Evolutionary conservation across 2,888 invertebrate species (phyloP).

Genomic region (Glyphotaelius pellucidus): DNA sequence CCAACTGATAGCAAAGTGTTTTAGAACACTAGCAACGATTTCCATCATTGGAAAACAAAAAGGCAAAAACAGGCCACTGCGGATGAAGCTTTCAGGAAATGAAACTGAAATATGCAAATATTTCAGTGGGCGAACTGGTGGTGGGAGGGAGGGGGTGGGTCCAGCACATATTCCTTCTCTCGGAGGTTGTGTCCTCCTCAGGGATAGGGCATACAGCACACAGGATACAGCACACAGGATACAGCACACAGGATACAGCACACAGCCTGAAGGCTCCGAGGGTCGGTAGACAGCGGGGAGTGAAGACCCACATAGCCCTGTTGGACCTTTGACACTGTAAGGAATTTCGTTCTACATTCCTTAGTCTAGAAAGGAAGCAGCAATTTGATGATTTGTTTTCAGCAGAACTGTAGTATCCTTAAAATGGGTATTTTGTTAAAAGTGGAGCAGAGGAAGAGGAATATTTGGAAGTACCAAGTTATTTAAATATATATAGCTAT

Average conservation of each 20-base stretch:
- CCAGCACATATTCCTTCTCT: background rate
- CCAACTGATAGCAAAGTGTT: background rate
- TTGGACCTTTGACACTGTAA: slow-evolving; percentile 39
- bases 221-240: background rate
- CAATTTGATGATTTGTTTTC: background rate
- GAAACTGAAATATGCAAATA: slow-evolving; percentile 44
- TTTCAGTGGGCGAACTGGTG: background rate
- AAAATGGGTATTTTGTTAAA: background rate
- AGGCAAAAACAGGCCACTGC: background rate
- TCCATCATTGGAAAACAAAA: background rate
- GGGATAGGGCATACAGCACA: background rate
- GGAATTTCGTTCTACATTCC: slow-evolving; percentile 42
- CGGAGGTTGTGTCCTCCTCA: background rate
- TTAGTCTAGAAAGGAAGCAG: background rate
- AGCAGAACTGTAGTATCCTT: background rate
- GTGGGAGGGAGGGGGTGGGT: background rate
- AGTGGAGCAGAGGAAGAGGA: background rate
- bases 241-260: background rate
- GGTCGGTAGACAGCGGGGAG: background rate
- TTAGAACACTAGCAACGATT: background rate
- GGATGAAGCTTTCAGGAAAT: slow-evolving; percentile 20
- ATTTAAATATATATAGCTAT: too few species aligned
- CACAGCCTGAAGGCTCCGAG: background rate
- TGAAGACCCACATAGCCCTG: slow-evolving; percentile 9
- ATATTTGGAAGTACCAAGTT: too few species aligned